These are phyloP conservation scores for Balanococcus diminutus DNA, from an alignment of 2,888 invertebrate species.

Conservation along the genomic window DNA sequence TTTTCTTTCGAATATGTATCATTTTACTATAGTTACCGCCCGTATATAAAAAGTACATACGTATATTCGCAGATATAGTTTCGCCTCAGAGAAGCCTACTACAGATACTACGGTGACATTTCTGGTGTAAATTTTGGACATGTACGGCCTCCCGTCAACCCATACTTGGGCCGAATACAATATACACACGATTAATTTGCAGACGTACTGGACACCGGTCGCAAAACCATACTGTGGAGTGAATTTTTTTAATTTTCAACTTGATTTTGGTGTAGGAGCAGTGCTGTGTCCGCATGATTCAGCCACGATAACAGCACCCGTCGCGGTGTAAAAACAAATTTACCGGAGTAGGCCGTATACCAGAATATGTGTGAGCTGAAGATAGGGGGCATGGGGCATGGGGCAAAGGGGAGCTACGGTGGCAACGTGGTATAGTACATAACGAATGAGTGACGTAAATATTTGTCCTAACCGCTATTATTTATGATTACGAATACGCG, in stretches of 20 bases:
- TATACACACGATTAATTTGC: neutral
- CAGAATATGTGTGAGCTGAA: neutral
- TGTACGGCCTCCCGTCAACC: neutral
- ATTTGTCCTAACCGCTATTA: constrained; percentile 55
- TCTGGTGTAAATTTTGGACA: neutral
- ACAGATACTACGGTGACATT: neutral
- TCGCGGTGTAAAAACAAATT: neutral
- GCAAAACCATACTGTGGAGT: too few relatives aligned
- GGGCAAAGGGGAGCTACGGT: neutral
- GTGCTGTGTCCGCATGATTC: neutral
- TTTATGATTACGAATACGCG: constrained; percentile 55
- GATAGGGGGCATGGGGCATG: neutral
- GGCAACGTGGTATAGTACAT: neutral
- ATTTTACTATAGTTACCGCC: too few relatives aligned
- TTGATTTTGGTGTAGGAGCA: neutral
- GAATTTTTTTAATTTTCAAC: neutral
- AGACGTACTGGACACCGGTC: neutral
- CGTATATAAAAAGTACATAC: too few relatives aligned
- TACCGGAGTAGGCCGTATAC: neutral
- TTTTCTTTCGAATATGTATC: constrained; percentile 7
- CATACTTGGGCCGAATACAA: neutral
- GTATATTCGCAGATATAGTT: too few relatives aligned
- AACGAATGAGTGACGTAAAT: constrained; percentile 55
- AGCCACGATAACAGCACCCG: neutral
- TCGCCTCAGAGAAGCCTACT: too few relatives aligned